Evolutionary conservation across 64 coral and sea anemone genomes (phyloP), one percentile per base, ranked within the genome.

Genomic region (Astreopora myriophthalma): DNA sequence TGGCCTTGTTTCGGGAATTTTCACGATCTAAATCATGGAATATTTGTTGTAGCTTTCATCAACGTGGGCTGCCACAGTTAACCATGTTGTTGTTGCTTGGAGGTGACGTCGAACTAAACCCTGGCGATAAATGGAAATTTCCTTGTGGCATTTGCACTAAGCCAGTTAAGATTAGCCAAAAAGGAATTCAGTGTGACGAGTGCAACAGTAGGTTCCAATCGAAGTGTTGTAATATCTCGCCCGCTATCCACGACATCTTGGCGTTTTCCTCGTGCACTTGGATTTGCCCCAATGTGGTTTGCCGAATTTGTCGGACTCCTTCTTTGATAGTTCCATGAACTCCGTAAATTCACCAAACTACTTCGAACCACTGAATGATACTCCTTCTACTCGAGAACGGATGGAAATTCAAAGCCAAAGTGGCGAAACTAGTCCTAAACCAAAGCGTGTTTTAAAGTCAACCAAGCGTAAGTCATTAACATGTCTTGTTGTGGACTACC

Each of bases 101-200:
- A 67, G 73, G 87, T 64, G 87, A 89, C 51, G 64, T 89, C 17
- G 86, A 89, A 89, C 24, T 78, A n/a, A 89, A 89, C 67, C 72
- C 72, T 60, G 87, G 87, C 35, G 73, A 89, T 38, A 88, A 88
- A 72, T 52, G 83, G 83, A 87, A 87, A 68, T 42, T 44, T 87
- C 37, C 37, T 40, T 87, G 87, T 89, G 87, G 87, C 35, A 89
- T 89, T 44, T 89, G 73, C 76, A 77, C 87, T 22, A 89, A 89
- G 71, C 35, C 73, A 60, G 35, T 78, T 36, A 65, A 60, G 73
- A 78, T 36, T 2, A 89, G 78, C 48, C 73, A 78, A 78, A 46
- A 48, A n/a, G 87, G 87, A 89, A 89, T 89, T 37, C 87, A 89
- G 87, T 89, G 87, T 61, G 49, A 55, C 17, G 49, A 88, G 74